Evolutionary conservation across 2,797 vertebrate genomes (phyloP), one percentile per base, ranked within the genome.

Genomic region (Tenualosa thibaudeaui): DNA sequence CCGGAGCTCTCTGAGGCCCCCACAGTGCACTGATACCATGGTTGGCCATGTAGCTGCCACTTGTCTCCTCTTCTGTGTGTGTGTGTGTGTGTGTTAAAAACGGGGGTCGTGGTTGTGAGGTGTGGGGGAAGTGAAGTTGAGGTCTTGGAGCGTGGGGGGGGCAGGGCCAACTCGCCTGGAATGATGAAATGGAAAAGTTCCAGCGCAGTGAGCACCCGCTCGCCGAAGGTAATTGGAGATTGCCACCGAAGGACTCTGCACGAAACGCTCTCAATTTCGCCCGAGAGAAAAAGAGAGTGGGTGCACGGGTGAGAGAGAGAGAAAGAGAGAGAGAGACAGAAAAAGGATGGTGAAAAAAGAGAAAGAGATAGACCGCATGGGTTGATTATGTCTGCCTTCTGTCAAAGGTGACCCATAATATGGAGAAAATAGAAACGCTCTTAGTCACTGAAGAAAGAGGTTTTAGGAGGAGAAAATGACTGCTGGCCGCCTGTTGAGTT

Each of bases 101-200:
- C 10, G 68, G 40, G 71, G 71, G 68, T 24, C 8, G 62, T 19
- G 37, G 40, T 22, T 15, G 68, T 71, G 15, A 37, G 68, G 13
- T 71, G 68, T 40, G 31, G 68, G 68, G 31, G 2, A 15, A 31
- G 26, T 68, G 31, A 13, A 24, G 24, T 10, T n/a, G n/a, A n/a
- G 24, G 62, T 68, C 7, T 4, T 1, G n/a, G 62, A 26, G 65
- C 9, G 12, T 9, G 65, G 0, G 26, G 65, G 1, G 31, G 31
- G 26, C 31, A 37, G 65, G 91, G 91, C 87, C 89, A 89, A 91
- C 90, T 88, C 84, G 88, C 90, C 90, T 89, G 91, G 86, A 90
- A 90, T 93, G 92, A 92, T 93, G 91, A 93, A 92, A 93, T 94
- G 93, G 93, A 93, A 94, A 92, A 89, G 93, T 94, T 94, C 92